Conservation (phyloP, 2,113 vertebrate species). For the Sprattus sprattus region DNA sequence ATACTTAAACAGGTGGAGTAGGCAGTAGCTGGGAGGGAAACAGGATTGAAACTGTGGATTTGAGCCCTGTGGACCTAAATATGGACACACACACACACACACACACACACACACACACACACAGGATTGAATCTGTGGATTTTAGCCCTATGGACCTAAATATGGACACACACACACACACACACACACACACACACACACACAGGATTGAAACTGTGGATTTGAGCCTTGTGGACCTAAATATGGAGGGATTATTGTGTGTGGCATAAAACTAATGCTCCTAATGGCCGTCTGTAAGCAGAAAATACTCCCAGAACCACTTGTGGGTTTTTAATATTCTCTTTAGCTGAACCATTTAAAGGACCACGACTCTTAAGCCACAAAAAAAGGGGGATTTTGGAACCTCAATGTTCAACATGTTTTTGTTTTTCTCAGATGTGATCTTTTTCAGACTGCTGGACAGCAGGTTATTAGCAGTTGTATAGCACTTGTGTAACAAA, state of each 20-base stretch:
- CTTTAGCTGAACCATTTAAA: not conserved
- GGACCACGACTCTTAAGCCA: not conserved
- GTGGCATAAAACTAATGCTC: not conserved
- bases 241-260: not conserved
- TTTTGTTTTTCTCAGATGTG: slow-evolving; percentile 5
- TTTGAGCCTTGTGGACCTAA: not conserved
- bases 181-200: too few species aligned
- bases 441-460: not conserved
- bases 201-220: not conserved
- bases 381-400: not conserved
- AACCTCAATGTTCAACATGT: not conserved
- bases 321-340: not conserved
- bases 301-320: not conserved
- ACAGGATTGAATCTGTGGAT: too few species aligned
- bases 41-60: not conserved
- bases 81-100: too few species aligned
- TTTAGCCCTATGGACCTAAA: too few species aligned
- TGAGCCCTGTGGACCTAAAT: not conserved
- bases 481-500: not conserved
- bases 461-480: not conserved
- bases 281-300: not conserved
- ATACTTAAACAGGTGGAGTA: not conserved
- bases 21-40: not conserved
- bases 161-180: too few species aligned
- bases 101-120: too few species aligned